Base-by-base conservation (phyloP, 2,888 invertebrate species). In the Crioceris asparagi region DNA sequence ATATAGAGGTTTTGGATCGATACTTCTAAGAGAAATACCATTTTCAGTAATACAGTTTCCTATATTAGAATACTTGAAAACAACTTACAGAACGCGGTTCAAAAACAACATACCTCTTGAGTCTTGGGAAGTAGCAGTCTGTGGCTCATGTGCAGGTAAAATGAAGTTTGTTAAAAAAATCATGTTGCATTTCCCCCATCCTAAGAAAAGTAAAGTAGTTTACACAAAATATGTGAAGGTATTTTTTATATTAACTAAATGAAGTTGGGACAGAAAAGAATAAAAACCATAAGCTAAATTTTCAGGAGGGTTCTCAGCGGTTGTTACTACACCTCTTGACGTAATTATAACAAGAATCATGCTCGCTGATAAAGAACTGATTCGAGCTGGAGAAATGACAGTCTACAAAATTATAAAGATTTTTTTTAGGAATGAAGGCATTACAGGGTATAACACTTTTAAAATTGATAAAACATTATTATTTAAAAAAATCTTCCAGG, bases 261-360 rank as follows among this genome's bases (percentile, higher is more conserved):
- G n/a, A n/a, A n/a, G n/a, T n/a, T n/a, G n/a, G n/a, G n/a, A n/a
- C n/a, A n/a, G n/a, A n/a, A n/a, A n/a, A n/a, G n/a, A n/a, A n/a
- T n/a, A n/a, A n/a, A n/a, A n/a, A n/a, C n/a, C n/a, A n/a, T n/a
- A n/a, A n/a, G n/a, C n/a, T 27, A 15, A 15, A 30, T 34, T 18
- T 44, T 47, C 54, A 73, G 82, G 83, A 40, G 86, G 83, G 0
- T 67, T 86, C 46, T 82, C 96, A 0, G 92, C 93, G 2, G 84
- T 77, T 0, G 51, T 86, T 1, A 97, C 97, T 0, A 97, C 96
- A 0, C 98, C 97, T 0, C 66, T 98, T 17, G 97, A 98, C 69
- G 87, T 98, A 12, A 88, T 87, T 0, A 98, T 98, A 70, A 98
- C 97, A 0, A 71, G 97, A 53, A 93, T 97, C 45, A 98, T 98